Conservation (phyloP, 2,888 invertebrate genomes). For the Ennomos erosarius region DNA sequence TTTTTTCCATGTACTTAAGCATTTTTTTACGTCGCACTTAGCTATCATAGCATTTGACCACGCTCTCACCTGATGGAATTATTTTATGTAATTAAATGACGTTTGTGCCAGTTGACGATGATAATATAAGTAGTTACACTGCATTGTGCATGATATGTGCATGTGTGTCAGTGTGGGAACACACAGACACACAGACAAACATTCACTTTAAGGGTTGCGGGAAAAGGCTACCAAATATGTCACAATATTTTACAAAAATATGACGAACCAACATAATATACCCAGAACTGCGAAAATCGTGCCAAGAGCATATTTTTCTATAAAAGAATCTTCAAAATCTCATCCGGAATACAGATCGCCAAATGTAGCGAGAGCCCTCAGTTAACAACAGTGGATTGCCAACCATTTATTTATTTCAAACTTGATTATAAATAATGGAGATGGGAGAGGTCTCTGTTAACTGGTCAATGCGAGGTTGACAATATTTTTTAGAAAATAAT, state of each 20-base stretch:
- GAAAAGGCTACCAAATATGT: no score
- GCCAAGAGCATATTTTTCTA: constrained; percentile 28
- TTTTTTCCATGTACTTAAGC: no score
- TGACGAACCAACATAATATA: constrained; percentile 2
- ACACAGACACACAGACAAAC: no score
- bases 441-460: constrained; percentile 18
- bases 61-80: no score
- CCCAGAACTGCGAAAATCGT: constrained; percentile 20
- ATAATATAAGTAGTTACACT: no score
- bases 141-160: no score
- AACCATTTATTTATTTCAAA: constrained; percentile 27
- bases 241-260: not conserved
- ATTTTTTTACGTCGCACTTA: no score
- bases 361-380: constrained; percentile 28
- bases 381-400: constrained; percentile 21
- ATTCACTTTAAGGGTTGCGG: no score
- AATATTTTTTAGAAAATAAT: constrained; percentile 23
- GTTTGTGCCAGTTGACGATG: no score
- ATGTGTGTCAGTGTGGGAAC: no score
- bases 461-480: constrained; percentile 20
- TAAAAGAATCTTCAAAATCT: constrained; percentile 25
- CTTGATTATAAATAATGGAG: constrained; percentile 16
- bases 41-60: no score
- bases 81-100: no score
- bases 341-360: constrained; percentile 12